Conservation (phyloP, 2,113 vertebrate genomes). For the Puffinus mauretanicus region DNA sequence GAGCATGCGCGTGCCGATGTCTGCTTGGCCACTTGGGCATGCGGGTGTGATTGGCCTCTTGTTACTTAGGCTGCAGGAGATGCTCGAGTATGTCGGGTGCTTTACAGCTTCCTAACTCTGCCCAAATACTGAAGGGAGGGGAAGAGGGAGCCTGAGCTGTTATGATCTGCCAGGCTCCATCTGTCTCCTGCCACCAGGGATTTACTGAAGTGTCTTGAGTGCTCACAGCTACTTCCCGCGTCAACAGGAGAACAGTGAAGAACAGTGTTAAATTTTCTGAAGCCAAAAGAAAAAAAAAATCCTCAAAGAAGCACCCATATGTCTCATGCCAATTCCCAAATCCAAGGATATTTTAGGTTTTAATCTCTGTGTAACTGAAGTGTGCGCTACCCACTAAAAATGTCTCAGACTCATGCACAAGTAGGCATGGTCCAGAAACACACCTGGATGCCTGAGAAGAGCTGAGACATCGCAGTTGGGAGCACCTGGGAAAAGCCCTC, state of each 20-base stretch:
- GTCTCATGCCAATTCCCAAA: neutral
- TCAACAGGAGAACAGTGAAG: neutral
- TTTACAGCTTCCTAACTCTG: neutral
- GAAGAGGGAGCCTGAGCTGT: neutral
- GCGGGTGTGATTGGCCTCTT: neutral
- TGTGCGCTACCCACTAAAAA: neutral
- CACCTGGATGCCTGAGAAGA: neutral
- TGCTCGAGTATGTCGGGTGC: neutral
- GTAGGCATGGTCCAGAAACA: neutral
- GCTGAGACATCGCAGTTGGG: neutral
- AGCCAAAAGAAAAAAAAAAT: neutral
- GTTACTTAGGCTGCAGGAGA: neutral
- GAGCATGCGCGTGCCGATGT: rapidly evolving
- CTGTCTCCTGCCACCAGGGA: neutral
- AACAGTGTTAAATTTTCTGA: rapidly evolving
- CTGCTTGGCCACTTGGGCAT: neutral
- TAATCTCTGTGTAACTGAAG: neutral
- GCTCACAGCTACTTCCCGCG: neutral
- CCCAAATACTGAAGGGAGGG: neutral
- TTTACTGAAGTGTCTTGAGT: neutral
- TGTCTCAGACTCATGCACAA: neutral
- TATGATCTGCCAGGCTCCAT: neutral
- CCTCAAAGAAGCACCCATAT: neutral
- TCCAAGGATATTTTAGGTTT: neutral
- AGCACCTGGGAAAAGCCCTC: neutral